Percentiles rank a stretch among this genome's conserved stretches.
phyloP scores from a whole-genome alignment of 2,113 vertebrate genomes.

The Chaetodon auriga region DNA sequence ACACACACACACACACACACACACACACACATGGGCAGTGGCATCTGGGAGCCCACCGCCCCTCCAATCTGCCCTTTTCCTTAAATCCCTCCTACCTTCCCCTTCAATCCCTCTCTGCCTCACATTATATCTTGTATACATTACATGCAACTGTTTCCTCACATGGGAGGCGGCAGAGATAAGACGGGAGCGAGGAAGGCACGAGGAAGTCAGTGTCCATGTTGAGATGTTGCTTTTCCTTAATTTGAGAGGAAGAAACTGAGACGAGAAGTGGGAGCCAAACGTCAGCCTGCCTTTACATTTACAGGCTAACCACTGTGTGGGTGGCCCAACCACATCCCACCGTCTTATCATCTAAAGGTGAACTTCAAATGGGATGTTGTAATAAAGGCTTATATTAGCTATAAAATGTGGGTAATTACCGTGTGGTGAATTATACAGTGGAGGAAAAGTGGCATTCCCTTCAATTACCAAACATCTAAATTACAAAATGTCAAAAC shows the following conservation, averaged over 20 bases:
- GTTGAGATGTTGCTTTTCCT: slow-evolving; percentile 42
- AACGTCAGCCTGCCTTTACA: slow-evolving; percentile 35
- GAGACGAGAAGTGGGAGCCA: slow-evolving; percentile 41
- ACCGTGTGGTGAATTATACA: neutral
- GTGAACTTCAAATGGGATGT: neutral
- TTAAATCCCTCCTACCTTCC: slow-evolving; percentile 55
- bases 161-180: slow-evolving; percentile 55
- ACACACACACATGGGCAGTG: slow-evolving; percentile 21
- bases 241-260: slow-evolving; percentile 26
- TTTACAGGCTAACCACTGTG: slow-evolving; percentile 34
- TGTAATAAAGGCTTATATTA: neutral
- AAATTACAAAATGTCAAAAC: slow-evolving; percentile 5
- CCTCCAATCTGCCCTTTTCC: slow-evolving; percentile 58
- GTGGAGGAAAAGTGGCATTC: neutral
- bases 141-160: slow-evolving; percentile 72
- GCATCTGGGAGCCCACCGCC: slow-evolving; percentile 63
- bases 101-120: slow-evolving; percentile 41
- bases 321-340: slow-evolving; percentile 64
- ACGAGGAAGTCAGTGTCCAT: slow-evolving; percentile 55
- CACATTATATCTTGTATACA: slow-evolving; percentile 56
- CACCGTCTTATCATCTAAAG: neutral
- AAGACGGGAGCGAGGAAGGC: slow-evolving; percentile 43
- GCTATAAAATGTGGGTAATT: slow-evolving; percentile 11
- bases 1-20: slow-evolving; percentile 26
- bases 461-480: slow-evolving; percentile 12